Conservation (phyloP, 2,888 invertebrate genomes). For the Morpho helenor region DNA sequence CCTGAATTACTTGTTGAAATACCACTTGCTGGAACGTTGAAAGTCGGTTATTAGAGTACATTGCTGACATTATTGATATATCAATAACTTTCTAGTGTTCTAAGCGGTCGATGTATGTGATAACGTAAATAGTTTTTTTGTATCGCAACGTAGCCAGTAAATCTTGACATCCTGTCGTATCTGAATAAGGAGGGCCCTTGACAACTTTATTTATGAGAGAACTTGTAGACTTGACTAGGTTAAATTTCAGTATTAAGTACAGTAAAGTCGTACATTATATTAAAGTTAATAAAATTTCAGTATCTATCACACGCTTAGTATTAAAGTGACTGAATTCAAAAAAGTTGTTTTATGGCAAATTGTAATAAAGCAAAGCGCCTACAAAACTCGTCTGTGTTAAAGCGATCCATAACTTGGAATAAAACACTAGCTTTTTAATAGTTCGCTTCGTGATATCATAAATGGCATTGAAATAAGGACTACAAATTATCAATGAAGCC, state of each 20-base stretch:
- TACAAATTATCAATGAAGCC: no score
- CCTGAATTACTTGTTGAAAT: conserved; percentile 20
- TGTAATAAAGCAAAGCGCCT: no score
- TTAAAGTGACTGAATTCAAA: no score
- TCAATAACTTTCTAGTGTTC: neutral
- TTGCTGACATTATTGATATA: conserved; percentile 1
- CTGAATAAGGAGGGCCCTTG: conserved; percentile 45
- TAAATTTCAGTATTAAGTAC: conserved; percentile 19
- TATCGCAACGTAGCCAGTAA: conserved; percentile 16
- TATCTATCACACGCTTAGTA: no score
- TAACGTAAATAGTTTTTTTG: conserved; percentile 21
- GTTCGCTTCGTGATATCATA: no score
- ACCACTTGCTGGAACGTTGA: neutral
- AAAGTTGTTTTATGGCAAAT: no score
- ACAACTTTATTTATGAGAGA: conserved; percentile 62
- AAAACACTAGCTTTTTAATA: no score
- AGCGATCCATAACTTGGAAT: neutral
- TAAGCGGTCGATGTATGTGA: conserved; percentile 14
- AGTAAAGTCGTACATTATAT: no score
- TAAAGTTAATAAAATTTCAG: no score
- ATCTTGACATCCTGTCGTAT: conserved; percentile 41
- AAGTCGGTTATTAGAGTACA: conserved; percentile 10
- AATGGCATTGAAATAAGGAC: no score
- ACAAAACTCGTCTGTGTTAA: neutral
- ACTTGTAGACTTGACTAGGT: conserved; percentile 39